phyloP scores from a whole-genome alignment of 2,888 invertebrate species.

The Campoletis raptor region DNA sequence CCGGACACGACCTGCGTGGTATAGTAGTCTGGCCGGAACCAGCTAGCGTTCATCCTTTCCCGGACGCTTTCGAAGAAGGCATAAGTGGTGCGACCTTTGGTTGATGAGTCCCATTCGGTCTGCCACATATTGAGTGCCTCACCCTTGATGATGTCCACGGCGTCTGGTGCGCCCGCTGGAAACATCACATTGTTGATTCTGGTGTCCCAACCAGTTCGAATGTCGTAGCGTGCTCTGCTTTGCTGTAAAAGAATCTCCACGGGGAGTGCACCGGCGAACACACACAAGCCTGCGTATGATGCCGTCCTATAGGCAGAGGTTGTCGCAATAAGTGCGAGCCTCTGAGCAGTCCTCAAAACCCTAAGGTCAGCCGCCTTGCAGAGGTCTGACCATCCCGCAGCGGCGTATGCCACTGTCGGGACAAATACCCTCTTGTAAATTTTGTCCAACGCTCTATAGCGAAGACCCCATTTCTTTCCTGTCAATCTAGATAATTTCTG shows the following conservation, averaged over 20 bases:
- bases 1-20: constrained; percentile 56
- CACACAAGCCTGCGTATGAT: constrained; percentile 1
- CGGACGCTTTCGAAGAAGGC: constrained; percentile 15
- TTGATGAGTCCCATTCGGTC: neutral
- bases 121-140: constrained; percentile 47
- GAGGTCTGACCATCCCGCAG: neutral
- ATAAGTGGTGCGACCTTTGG: constrained; percentile 20
- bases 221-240: neutral
- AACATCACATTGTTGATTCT: neutral
- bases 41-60: constrained; percentile 3
- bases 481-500: neutral
- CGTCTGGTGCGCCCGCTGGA: neutral
- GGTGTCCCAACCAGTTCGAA: neutral
- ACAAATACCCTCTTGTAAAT: constrained; percentile 23
- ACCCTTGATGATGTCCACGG: neutral
- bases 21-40: constrained; percentile 29
- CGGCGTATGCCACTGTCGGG: neutral
- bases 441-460: neutral
- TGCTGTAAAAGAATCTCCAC: constrained; percentile 15
- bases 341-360: neutral
- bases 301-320: constrained; percentile 15
- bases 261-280: constrained; percentile 13
- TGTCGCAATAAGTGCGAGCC: constrained; percentile 10
- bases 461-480: neutral
- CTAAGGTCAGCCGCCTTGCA: neutral